A percentile compares a stretch with the other conserved stretches of the same genome.
phyloP scores from a whole-genome alignment of 2,797 vertebrate genomes.

The Pseudomugil tenellus region DNA sequence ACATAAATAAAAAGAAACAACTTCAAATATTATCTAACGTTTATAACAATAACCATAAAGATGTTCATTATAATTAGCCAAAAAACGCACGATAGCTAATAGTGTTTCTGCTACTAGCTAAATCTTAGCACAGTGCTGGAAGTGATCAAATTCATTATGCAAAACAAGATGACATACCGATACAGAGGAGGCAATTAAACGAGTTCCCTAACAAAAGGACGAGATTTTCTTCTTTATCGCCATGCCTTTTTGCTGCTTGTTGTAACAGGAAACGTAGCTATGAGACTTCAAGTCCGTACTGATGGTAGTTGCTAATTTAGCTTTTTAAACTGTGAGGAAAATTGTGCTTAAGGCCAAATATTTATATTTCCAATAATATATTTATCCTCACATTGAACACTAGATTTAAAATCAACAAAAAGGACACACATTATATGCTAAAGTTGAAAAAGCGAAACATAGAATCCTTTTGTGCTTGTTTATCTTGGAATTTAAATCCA shows the following conservation, averaged over 20 bases:
- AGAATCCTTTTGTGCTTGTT: background rate
- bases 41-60: background rate
- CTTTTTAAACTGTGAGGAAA: slow-evolving; percentile 15
- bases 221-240: slow-evolving; percentile 25
- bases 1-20: background rate
- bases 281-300: slow-evolving; percentile 11
- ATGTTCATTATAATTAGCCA: background rate
- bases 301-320: slow-evolving; percentile 23
- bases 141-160: background rate
- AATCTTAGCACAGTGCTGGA: background rate
- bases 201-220: slow-evolving; percentile 34
- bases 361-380: background rate
- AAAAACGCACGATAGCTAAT: slow-evolving; percentile 18
- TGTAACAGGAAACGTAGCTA: slow-evolving; percentile 13
- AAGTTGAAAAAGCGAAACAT: background rate
- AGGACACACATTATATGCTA: background rate
- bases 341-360: slow-evolving; percentile 5
- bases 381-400: background rate
- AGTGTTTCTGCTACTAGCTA: slow-evolving; percentile 15
- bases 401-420: background rate
- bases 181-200: slow-evolving; percentile 26
- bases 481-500: background rate
- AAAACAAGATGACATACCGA: slow-evolving; percentile 56
- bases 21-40: background rate
- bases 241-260: slow-evolving; percentile 48